Percentiles rank a stretch among this genome's conserved stretches.
These are phyloP conservation scores for Reinhardtius hippoglossoides DNA, from an alignment of 2,113 vertebrate species.

Conservation along the genomic window DNA sequence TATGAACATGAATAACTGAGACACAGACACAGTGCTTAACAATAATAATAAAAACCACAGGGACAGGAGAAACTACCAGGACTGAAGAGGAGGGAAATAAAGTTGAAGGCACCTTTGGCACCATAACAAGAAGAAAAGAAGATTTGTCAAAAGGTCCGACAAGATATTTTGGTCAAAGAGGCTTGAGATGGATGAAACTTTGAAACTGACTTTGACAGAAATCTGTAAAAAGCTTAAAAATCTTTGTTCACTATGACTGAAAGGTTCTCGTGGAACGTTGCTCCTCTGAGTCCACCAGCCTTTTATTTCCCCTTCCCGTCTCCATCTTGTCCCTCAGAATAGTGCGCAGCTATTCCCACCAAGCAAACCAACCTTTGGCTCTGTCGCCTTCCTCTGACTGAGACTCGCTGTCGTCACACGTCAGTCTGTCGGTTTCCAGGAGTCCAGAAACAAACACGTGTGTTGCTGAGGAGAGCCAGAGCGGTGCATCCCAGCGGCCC, in stretches of 20 bases:
- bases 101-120: constrained; percentile 30
- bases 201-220: constrained; percentile 17
- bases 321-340: not conserved
- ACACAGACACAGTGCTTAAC: constrained; percentile 85
- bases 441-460: constrained; percentile 36
- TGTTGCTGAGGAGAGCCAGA: constrained; percentile 1
- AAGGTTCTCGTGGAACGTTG: constrained; percentile 22
- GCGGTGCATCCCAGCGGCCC: constrained; percentile 43
- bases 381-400: constrained; percentile 8
- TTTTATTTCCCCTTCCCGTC: not conserved
- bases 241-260: constrained; percentile 14
- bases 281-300: constrained; percentile 12
- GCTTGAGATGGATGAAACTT: constrained; percentile 2
- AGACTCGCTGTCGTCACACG: not conserved
- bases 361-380: constrained; percentile 19
- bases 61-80: constrained; percentile 59
- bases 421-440: not conserved
- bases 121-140: constrained; percentile 14
- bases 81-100: constrained; percentile 14
- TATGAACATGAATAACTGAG: constrained; percentile 70
- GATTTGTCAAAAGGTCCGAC: not conserved
- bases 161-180: constrained; percentile 20
- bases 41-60: constrained; percentile 80
- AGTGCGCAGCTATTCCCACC: not conserved
- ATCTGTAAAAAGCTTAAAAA: constrained; percentile 19